Evolutionary conservation across 2,888 invertebrate species (phyloP), one percentile per base, ranked within the genome.

Genomic region (Himalopsyche kuldschensis): DNA sequence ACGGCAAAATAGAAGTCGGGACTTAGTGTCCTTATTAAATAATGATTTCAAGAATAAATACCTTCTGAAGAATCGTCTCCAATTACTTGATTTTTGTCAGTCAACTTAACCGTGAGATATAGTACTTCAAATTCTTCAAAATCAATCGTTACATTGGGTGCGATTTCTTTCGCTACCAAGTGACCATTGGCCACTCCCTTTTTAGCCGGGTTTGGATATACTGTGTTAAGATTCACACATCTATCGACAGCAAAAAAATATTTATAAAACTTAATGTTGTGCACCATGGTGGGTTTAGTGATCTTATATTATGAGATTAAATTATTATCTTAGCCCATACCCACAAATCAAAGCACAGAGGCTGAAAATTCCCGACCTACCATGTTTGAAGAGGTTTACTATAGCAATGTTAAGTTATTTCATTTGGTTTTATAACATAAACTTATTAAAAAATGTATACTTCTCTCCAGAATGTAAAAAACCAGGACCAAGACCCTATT

Each of bases 101-200:
- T 89, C 1, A 93, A 93, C 46, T 90, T 88, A 55, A 94, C 89
- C 0, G 89, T 89, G 75, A 94, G 89, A 88, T 92, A 92, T 30
- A 94, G 89, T 20, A 93, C 90, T 86, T 94, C 94, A 86, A 93
- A 94, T 88, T 90, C 89, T 87, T 94, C 94, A 87, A 91, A 94
- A 89, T 94, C 93, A 41, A 94, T 91, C 83, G 92, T 92, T 55
- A 91, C 89, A 41, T 88, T 88, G 3, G 87, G 55, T 6, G 90
- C 86, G 83, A 92, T 90, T 87, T 91, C 90, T 32, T 87, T 88
- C 3, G 91, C 92, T 0, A 89, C 85, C 3, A 93, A 85, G 2
- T 87, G 88, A 0, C 91, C 93, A 0, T 87, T 87, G 0, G 91
- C 92, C 0, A 87, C 78, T 4, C 91, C 90, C 2, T 85, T 88